phyloP scores from a whole-genome alignment of 2,888 invertebrate genomes.

The Ceratothoa steindachneri region DNA sequence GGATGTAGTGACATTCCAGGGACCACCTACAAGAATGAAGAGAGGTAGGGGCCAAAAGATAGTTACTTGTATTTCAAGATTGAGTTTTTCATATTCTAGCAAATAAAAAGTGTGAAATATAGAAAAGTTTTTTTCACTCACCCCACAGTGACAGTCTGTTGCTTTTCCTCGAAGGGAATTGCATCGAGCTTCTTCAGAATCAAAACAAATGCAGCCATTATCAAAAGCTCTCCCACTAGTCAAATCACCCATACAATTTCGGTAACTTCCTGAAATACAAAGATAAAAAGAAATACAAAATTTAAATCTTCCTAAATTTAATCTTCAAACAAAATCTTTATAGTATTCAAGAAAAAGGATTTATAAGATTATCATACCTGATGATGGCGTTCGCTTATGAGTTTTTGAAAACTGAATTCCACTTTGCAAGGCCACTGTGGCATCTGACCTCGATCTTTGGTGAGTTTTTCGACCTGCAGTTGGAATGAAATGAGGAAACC shows the following conservation, averaged over 20 bases:
- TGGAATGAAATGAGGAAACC: slow-evolving; percentile 51
- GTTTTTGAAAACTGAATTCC: slow-evolving; percentile 15
- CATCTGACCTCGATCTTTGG: slow-evolving; percentile 69
- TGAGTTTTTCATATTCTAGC: no score
- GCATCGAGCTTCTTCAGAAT: slow-evolving; percentile 73
- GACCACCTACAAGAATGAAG: no score
- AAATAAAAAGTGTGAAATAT: no score
- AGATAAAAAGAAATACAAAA: neutral
- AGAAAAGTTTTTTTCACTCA: no score
- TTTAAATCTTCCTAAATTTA: no score
- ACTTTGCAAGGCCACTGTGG: slow-evolving; percentile 59
- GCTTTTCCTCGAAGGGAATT: slow-evolving; percentile 72
- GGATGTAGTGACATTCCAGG: no score
- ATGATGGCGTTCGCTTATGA: slow-evolving; percentile 41
- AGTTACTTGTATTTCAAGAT: no score
- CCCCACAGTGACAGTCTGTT: slow-evolving; percentile 72
- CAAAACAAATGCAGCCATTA: slow-evolving; percentile 88
- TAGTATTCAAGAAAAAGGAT: no score
- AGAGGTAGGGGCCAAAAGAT: no score
- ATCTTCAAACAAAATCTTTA: no score
- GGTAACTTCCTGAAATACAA: slow-evolving; percentile 47
- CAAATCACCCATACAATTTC: slow-evolving; percentile 70
- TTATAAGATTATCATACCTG: slow-evolving; percentile 26
- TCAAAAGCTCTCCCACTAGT: slow-evolving; percentile 93
- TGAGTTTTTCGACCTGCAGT: slow-evolving; percentile 66